Percentiles rank a stretch among this genome's conserved stretches.
Conservation (phyloP, 2,888 invertebrate species). For the Cataglyphis rosenhaueri region DNA sequence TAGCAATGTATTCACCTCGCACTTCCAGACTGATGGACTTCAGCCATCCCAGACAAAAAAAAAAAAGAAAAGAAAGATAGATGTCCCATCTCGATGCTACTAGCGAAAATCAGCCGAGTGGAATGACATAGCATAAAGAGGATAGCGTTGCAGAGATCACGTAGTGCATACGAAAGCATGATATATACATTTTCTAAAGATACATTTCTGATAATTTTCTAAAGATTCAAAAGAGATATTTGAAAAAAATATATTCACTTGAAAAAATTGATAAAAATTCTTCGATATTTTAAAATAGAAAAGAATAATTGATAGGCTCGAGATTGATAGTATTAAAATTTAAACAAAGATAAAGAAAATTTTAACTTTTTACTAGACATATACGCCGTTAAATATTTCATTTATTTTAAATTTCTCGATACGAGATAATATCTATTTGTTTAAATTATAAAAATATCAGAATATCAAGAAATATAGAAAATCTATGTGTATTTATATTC, state of each 20-base stretch:
- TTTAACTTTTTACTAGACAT: neutral
- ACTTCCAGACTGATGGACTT: slow-evolving; percentile 24
- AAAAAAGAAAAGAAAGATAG: slow-evolving; percentile 1
- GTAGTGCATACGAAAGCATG: neutral
- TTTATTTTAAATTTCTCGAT: neutral
- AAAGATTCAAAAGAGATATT: neutral
- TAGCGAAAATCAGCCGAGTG: neutral
- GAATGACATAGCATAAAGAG: slow-evolving; percentile 8
- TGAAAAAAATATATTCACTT: neutral
- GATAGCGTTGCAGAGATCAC: neutral
- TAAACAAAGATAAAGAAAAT: neutral
- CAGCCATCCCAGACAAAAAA: neutral
- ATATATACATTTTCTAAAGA: slow-evolving; percentile 20
- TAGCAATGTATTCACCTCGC: slow-evolving; percentile 17
- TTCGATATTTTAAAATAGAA: neutral
- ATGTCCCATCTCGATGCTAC: neutral
- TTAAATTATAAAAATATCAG: neutral
- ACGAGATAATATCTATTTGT: neutral
- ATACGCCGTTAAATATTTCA: neutral
- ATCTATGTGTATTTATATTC: neutral
- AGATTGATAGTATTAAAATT: slow-evolving; percentile 1
- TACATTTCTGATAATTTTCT: slow-evolving; percentile 6
- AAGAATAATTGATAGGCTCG: neutral
- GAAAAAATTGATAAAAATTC: neutral
- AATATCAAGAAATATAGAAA: neutral